A percentile compares a stretch with the other conserved stretches of the same genome.
phyloP scores from a whole-genome alignment of 2,888 invertebrate genomes.

The Cecidostiba fungosa region DNA sequence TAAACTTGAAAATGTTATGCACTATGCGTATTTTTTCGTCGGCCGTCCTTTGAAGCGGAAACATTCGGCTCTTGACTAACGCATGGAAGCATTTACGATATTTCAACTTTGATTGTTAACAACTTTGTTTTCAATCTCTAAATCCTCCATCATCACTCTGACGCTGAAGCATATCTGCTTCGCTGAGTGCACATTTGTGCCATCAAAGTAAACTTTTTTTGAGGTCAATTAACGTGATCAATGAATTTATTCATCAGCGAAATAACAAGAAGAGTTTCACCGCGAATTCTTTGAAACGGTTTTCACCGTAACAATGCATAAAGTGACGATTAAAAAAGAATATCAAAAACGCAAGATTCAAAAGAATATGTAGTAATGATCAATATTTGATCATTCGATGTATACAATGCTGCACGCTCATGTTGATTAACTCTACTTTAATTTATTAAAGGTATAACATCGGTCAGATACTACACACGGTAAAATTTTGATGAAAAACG shows the following conservation, averaged over 20 bases:
- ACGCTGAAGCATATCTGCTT: neutral
- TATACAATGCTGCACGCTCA: neutral
- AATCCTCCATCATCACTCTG: neutral
- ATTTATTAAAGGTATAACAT: neutral
- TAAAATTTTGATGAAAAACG: conserved; percentile 6
- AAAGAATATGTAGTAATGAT: neutral
- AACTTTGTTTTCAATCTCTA: neutral
- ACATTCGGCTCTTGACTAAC: neutral
- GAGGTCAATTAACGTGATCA: neutral
- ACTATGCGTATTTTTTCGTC: neutral
- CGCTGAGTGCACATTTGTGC: neutral
- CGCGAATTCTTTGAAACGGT: neutral
- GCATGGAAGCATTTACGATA: neutral
- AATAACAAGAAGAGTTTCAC: neutral
- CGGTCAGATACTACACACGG: neutral
- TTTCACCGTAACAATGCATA: neutral
- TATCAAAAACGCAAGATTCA: neutral
- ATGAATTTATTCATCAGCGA: neutral
- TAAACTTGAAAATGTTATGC: no score
- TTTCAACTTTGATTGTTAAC: neutral
- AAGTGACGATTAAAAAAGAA: neutral
- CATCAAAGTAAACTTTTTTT: neutral
- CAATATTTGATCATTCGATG: neutral
- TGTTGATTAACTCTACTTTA: conserved; percentile 8
- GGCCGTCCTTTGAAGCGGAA: neutral